phyloP scores from a whole-genome alignment of 2,113 vertebrate species.

The Bettongia penicillata region DNA sequence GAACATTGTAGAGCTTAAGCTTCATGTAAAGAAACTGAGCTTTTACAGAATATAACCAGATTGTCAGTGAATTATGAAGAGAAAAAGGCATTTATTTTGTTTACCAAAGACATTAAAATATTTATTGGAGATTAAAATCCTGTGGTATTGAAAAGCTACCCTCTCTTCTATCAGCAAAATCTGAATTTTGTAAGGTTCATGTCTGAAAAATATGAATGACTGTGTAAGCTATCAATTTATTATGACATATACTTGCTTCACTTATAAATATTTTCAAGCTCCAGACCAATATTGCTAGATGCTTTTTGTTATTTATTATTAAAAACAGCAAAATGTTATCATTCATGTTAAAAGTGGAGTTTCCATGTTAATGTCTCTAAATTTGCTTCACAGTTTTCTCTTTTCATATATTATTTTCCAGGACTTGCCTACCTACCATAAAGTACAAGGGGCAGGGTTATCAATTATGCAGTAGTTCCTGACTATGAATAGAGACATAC shows the following conservation, averaged over 20 bases:
- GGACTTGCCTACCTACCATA: background rate
- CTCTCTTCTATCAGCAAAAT: background rate
- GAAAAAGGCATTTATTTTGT: slow-evolving; percentile 51
- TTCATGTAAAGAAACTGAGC: slow-evolving; percentile 4
- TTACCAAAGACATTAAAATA: slow-evolving; percentile 37
- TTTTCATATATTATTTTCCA: background rate
- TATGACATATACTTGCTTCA: background rate
- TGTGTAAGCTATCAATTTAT: slow-evolving; percentile 34
- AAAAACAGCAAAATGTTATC: background rate
- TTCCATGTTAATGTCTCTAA: background rate
- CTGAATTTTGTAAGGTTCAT: slow-evolving; percentile 12
- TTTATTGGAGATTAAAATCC: slow-evolving; percentile 31
- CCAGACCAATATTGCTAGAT: background rate
- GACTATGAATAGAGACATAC: slow-evolving; percentile 27
- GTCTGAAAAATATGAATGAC: slow-evolving; percentile 25
- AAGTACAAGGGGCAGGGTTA: slow-evolving; percentile 20
- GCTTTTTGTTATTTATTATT: slow-evolving; percentile 26
- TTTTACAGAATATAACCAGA: slow-evolving; percentile 21
- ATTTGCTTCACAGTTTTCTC: background rate
- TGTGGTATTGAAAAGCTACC: background rate
- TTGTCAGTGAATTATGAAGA: slow-evolving; percentile 25
- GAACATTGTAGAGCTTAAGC: slow-evolving; percentile 11
- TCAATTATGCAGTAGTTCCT: background rate
- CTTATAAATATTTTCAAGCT: background rate
- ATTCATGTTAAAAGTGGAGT: background rate